Conservation (phyloP, 2,888 invertebrate genomes). For the Xylota sylvarum region DNA sequence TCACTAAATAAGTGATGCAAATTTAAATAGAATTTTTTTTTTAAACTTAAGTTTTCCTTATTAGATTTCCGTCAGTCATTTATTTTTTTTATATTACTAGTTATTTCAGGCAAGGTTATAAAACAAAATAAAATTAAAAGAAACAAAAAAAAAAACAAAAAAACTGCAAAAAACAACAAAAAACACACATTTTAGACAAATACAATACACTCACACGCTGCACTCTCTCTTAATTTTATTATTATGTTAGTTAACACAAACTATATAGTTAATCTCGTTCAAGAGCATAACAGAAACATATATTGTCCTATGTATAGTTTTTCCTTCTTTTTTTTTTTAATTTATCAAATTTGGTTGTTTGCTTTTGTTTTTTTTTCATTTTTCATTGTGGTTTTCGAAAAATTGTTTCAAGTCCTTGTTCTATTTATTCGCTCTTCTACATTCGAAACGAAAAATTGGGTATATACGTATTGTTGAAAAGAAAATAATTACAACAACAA, state of each 20-base stretch:
- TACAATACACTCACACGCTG: slow-evolving; percentile 76
- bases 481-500: slow-evolving; percentile 77
- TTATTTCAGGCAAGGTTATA: slow-evolving; percentile 20
- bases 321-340: slow-evolving; percentile 34
- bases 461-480: slow-evolving; percentile 56
- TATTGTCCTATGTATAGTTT: slow-evolving; percentile 58
- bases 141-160: slow-evolving; percentile 48
- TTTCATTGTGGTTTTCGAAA: slow-evolving; percentile 62
- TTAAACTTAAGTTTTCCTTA: too few species aligned
- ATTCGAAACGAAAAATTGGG: slow-evolving; percentile 32
- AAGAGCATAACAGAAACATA: slow-evolving; percentile 42
- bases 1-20: slow-evolving; percentile 12
- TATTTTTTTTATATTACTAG: not conserved
- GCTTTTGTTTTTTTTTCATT: not conserved
- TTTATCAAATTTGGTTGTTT: slow-evolving; percentile 47
- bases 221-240: slow-evolving; percentile 69
- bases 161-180: slow-evolving; percentile 14
- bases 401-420: slow-evolving; percentile 79
- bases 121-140: slow-evolving; percentile 39
- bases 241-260: slow-evolving; percentile 72
- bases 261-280: slow-evolving; percentile 55
- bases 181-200: slow-evolving; percentile 75
- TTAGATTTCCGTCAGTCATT: not conserved
- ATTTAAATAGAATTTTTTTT: not conserved
- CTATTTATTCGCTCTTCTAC: slow-evolving; percentile 30